These are phyloP conservation scores for Latrodectus elegans DNA, from an alignment of 2,888 invertebrate species.

Conservation along the genomic window DNA sequence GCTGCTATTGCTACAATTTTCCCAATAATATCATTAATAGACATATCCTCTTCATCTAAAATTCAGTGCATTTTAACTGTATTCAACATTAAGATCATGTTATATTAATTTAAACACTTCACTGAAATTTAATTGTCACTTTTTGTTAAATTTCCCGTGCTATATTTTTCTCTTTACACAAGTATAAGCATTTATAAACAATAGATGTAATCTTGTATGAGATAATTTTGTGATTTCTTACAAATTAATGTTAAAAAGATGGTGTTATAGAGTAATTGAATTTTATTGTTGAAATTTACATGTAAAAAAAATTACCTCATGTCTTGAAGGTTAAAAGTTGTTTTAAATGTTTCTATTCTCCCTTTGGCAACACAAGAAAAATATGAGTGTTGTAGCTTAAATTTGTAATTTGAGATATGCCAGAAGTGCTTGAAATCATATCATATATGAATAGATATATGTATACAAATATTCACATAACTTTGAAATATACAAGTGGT, in stretches of 20 bases:
- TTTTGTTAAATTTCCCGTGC: too few species aligned
- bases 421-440: conserved; percentile 66
- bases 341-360: conserved; percentile 22
- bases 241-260: background rate
- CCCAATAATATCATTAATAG: background rate
- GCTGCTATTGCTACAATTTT: background rate
- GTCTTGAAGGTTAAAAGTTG: conserved; percentile 1
- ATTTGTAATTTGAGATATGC: conserved; percentile 40
- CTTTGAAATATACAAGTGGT: conserved; percentile 25
- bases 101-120: too few species aligned
- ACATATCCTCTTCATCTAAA: background rate
- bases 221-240: background rate
- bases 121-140: too few species aligned
- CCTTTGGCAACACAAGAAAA: conserved; percentile 6
- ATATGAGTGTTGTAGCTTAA: conserved; percentile 20
- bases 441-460: conserved; percentile 56
- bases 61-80: background rate
- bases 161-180: too few species aligned
- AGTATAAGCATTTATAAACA: too few species aligned
- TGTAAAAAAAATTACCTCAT: background rate
- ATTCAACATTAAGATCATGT: background rate
- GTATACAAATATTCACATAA: conserved; percentile 51
- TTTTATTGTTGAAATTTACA: background rate
- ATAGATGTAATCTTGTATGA: too few species aligned
- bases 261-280: background rate